These are phyloP conservation scores for Dioctria rufipes DNA, from an alignment of 2,888 invertebrate species.

Conservation along the genomic window DNA sequence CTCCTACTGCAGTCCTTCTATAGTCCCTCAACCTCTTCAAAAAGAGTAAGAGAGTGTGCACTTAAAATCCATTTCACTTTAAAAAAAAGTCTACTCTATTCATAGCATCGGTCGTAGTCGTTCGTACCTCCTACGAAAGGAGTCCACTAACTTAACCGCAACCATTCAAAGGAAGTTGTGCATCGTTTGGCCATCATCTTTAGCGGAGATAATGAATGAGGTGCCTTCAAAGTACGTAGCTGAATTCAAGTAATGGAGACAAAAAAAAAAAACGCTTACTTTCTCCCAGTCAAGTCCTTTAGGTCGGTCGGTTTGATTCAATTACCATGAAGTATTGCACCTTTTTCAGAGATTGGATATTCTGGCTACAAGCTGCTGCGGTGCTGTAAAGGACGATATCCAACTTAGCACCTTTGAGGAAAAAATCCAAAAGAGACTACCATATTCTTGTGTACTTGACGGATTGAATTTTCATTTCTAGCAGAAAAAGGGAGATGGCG, in stretches of 20 bases:
- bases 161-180: not conserved
- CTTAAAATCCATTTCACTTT: conserved; percentile 50
- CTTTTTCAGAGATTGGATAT: conserved; percentile 12
- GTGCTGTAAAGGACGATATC: not conserved
- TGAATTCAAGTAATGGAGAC: conserved; percentile 40
- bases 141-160: not conserved
- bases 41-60: not conserved
- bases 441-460: conserved; percentile 37
- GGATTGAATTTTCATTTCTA: conserved; percentile 45
- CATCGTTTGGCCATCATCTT: conserved; percentile 17
- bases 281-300: conserved; percentile 26
- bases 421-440: conserved; percentile 19
- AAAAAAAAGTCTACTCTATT: conserved; percentile 17
- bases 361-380: not conserved
- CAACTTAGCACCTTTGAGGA: conserved; percentile 6
- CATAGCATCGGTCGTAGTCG: not conserved
- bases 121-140: no score
- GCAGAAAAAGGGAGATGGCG: not conserved
- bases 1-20: conserved; percentile 17
- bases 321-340: conserved; percentile 46
- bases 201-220: conserved; percentile 17
- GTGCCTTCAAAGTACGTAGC: conserved; percentile 31
- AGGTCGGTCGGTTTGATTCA: conserved; percentile 46
- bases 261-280: conserved; percentile 10
- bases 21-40: conserved; percentile 17